phyloP scores from a whole-genome alignment of 2,797 vertebrate genomes.

The Mormyrops boulengeri region DNA sequence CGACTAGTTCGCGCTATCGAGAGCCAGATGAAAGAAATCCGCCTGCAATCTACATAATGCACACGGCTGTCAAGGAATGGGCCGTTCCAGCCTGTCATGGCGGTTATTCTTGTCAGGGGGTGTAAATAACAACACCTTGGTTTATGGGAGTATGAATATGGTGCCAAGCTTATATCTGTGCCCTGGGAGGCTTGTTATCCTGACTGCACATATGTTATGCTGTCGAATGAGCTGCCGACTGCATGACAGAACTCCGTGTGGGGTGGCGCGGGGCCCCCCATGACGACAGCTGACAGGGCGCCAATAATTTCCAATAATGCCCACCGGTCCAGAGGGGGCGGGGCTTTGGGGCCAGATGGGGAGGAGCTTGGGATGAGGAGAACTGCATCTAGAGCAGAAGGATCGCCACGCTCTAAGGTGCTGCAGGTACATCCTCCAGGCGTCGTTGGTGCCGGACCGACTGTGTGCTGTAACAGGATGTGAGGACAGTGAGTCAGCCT shows the following conservation, averaged over 20 bases:
- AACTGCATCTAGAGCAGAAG: constrained; percentile 72
- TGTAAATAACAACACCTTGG: constrained; percentile 17
- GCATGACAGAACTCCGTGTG: neutral
- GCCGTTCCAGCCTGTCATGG: neutral
- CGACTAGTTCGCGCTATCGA: neutral
- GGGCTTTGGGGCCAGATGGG: constrained; percentile 66
- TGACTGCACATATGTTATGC: neutral
- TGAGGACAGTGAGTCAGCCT: constrained; percentile 11
- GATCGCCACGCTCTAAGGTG: neutral
- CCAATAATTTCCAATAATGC: constrained; percentile 30
- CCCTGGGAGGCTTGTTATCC: neutral
- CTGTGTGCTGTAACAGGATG: constrained; percentile 17
- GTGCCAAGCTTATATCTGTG: neutral
- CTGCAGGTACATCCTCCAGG: neutral
- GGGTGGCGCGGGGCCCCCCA: neutral
- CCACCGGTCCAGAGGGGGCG: constrained; percentile 80
- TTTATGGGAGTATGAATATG: constrained; percentile 22
- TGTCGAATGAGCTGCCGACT: neutral
- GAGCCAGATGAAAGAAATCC: constrained; percentile 20
- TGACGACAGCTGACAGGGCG: neutral
- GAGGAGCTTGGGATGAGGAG: constrained; percentile 74
- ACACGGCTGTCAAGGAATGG: constrained; percentile 23
- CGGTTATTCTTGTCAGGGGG: neutral
- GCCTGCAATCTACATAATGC: constrained; percentile 26
- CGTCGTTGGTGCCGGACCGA: neutral